A percentile compares a stretch with the other conserved stretches of the same genome.
These are phyloP conservation scores for Clarias gariepinus DNA, from an alignment of 2,113 vertebrate genomes.

Conservation along the genomic window DNA sequence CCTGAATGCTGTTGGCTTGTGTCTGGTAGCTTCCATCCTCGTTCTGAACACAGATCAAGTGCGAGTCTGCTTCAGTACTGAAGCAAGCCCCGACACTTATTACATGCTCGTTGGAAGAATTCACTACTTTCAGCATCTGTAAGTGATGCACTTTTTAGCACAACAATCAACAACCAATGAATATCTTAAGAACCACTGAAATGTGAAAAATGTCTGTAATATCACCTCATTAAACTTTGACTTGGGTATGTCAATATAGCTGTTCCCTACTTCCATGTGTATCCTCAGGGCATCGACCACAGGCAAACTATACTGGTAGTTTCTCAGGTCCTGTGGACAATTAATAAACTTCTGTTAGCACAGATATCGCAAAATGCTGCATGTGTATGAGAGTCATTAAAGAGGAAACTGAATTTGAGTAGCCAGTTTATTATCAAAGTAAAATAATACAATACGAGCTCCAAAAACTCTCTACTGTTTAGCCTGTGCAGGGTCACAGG, in stretches of 20 bases:
- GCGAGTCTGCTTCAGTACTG: slow-evolving; percentile 87
- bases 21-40: slow-evolving; percentile 87
- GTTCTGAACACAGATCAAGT: slow-evolving; percentile 89
- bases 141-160: not conserved
- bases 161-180: not conserved
- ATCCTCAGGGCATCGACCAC: slow-evolving; percentile 84
- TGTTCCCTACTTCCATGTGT: slow-evolving; percentile 95
- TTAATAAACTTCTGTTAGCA: not conserved
- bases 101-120: slow-evolving; percentile 87
- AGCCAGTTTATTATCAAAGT: not conserved
- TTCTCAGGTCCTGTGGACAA: slow-evolving; percentile 84
- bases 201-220: not conserved
- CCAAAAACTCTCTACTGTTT: not conserved
- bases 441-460: not conserved
- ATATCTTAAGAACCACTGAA: not conserved
- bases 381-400: not conserved
- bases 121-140: slow-evolving; percentile 89
- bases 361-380: not conserved
- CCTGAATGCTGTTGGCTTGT: slow-evolving; percentile 83
- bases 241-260: slow-evolving; percentile 89
- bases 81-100: slow-evolving; percentile 90
- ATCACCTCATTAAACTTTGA: slow-evolving; percentile 84
- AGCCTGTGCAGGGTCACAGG: too few species aligned
- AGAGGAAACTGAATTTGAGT: not conserved
- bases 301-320: slow-evolving; percentile 90